These are phyloP conservation scores for Catostomus latipinnis DNA, from an alignment of 2,797 vertebrate species.

Conservation along the genomic window DNA sequence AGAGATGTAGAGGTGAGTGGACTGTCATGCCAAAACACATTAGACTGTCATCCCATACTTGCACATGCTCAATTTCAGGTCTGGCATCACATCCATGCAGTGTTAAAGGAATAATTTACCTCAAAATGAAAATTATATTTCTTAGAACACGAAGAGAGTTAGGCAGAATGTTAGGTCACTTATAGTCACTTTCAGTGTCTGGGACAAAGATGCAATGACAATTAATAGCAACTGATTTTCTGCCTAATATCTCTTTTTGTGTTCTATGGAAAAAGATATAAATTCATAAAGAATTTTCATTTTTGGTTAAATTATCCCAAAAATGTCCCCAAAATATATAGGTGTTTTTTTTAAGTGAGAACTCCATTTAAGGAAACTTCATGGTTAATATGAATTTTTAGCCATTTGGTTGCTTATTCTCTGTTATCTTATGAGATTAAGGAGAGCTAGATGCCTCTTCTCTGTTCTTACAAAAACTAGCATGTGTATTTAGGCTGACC, in stretches of 20 bases:
- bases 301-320: too few species aligned
- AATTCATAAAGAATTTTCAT: too few species aligned
- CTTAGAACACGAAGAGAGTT: too few species aligned
- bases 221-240: too few species aligned
- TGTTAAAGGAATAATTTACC: conserved; percentile 6
- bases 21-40: conserved; percentile 19
- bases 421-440: neutral
- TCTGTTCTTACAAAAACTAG: neutral
- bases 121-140: too few species aligned
- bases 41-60: conserved; percentile 21
- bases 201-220: too few species aligned
- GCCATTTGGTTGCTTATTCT: neutral
- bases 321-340: conserved; percentile 20
- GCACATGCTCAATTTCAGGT: conserved; percentile 51
- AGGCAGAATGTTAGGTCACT: too few species aligned
- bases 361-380: neutral
- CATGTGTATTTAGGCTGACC: conserved; percentile 4
- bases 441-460: neutral
- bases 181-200: too few species aligned
- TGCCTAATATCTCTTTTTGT: too few species aligned
- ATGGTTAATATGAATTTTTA: neutral
- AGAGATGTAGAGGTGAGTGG: conserved; percentile 40
- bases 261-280: too few species aligned
- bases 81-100: conserved; percentile 53
- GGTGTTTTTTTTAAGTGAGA: neutral